Evolutionary conservation across 2,113 vertebrate species (phyloP), one percentile per base, ranked within the genome.

Genomic region (Dipodomys merriami): DNA sequence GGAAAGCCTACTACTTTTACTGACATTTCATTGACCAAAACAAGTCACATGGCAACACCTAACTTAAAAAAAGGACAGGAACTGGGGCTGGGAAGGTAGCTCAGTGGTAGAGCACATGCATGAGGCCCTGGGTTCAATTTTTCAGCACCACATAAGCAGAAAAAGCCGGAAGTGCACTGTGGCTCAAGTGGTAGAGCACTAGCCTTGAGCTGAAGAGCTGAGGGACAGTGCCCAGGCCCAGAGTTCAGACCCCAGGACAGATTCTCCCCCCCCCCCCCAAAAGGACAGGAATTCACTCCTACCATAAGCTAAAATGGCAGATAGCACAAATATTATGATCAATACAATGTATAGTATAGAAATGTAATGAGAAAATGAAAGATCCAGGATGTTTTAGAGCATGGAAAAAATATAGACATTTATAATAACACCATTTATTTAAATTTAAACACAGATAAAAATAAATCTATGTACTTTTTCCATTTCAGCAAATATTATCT

Each of bases 311-410:
- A 44, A 86, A 62, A 87, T 67, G 64, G 82, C 73, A 92, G 62
- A 81, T 16, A 74, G 62, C 22, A 73, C 10, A 87, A 46, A 69
- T 49, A n/a, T 83, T 90, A 95, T 80, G n/a, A 95, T 69, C 62
- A 96, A 91, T 30, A 89, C 11, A 89, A 89, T 71, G 92, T 22
- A 72, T 33, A 90, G 20, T 77, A 62, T 62, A n/a, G 62, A 80
- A 77, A 88, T 4, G 57, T 92, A 94, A 91, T 68, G 84, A 22
- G 86, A 88, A 88, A 92, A 86, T 30, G 22, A 80, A 88, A 95
- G 90, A 23, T 69, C 27, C 86, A 96, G 67, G 30, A 81, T n/a
- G 46, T 74, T 94, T 77, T 90, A 25, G 33, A 92, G 68, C 90
- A n/a, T 72, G 62, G 81, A 69, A 80, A 91, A 95, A 93, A 81